Conservation (phyloP, 1,140 invertebrate species). For the Drosophila parabipectinata region DNA sequence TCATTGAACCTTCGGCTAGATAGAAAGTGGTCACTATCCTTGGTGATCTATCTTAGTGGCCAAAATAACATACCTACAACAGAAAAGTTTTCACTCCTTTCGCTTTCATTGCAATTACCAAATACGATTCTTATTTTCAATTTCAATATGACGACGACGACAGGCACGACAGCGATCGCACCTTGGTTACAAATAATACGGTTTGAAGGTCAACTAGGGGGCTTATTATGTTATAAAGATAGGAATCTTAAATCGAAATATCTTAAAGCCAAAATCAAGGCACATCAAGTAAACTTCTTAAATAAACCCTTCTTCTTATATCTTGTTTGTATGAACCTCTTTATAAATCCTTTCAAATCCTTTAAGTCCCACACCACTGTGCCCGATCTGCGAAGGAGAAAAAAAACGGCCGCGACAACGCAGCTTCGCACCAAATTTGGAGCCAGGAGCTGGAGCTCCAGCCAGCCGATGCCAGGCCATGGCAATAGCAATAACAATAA, state of each 20-base stretch:
- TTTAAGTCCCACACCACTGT: conserved; percentile 32
- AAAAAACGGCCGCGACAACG: conserved; percentile 58
- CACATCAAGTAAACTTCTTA: too few species aligned
- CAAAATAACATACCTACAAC: conserved; percentile 57
- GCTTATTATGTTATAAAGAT: not conserved
- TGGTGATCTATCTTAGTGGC: conserved; percentile 79
- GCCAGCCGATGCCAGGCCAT: conserved; percentile 32
- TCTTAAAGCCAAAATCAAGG: not conserved
- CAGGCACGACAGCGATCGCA: conserved; percentile 56
- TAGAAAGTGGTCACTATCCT: conserved; percentile 75
- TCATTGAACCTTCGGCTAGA: conserved; percentile 65
- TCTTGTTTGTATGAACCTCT: too few species aligned
- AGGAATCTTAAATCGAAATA: not conserved
- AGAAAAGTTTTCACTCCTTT: conserved; percentile 79
- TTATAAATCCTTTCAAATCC: not conserved
- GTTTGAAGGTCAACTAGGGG: conserved; percentile 23
- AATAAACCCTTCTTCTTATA: too few species aligned
- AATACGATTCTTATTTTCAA: conserved; percentile 83
- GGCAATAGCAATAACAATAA: conserved; percentile 77
- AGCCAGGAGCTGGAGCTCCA: conserved; percentile 51
- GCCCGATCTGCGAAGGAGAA: conserved; percentile 37
- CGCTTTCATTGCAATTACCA: conserved; percentile 82
- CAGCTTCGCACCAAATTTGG: conserved; percentile 82
- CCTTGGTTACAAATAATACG: conserved; percentile 19
- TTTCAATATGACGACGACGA: conserved; percentile 81